These are phyloP conservation scores for Saimiri boliviensis DNA, from an alignment of 2,113 vertebrate species.

Conservation along the genomic window DNA sequence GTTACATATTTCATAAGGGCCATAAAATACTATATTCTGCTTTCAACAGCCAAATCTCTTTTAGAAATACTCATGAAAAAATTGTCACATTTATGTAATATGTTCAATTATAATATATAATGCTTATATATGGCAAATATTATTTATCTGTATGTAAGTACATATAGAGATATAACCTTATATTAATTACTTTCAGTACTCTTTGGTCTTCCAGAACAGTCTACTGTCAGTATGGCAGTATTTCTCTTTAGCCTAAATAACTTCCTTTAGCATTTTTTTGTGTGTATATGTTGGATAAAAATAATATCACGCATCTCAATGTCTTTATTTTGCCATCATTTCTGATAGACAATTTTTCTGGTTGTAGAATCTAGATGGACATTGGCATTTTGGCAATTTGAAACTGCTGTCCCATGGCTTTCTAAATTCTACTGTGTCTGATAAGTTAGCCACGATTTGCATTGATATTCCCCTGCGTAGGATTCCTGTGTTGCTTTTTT, in stretches of 20 bases:
- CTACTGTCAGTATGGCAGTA: neutral
- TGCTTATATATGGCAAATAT: neutral
- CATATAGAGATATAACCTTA: neutral
- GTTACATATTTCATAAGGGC: neutral
- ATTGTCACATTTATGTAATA: neutral
- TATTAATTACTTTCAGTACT: no score
- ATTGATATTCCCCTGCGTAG: neutral
- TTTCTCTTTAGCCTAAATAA: neutral
- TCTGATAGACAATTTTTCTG: neutral
- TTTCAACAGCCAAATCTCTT: neutral
- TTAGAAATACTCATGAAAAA: neutral
- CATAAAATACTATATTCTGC: neutral
- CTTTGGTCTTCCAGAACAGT: neutral
- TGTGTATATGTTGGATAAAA: neutral
- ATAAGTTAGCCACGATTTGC: neutral
- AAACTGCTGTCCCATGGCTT: neutral
- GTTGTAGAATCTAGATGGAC: neutral
- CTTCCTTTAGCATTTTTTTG: neutral
- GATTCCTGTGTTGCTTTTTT: neutral
- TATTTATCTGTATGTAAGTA: neutral
- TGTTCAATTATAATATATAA: neutral
- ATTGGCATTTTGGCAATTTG: neutral
- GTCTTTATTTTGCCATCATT: neutral
- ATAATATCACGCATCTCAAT: neutral
- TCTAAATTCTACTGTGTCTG: neutral